Evolutionary conservation across 2,113 vertebrate genomes (phyloP), one percentile per base, ranked within the genome.

Genomic region (Cardinalis cardinalis): DNA sequence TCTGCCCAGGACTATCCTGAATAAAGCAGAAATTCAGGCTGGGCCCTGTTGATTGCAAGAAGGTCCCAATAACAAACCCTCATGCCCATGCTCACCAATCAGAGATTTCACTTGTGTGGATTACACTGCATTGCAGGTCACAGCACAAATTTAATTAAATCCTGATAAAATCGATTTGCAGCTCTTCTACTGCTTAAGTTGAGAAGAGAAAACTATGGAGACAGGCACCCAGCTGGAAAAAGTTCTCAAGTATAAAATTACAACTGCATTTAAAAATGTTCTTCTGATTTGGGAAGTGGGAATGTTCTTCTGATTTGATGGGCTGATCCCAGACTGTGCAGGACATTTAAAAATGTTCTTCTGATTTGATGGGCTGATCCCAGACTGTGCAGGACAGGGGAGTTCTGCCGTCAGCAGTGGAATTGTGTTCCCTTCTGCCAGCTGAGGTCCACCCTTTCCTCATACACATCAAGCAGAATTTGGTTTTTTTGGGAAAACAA

Each of bases 141-240:
- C 46, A 59, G 80, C 86, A 79, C 80, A 95, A 44, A 92, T 92
- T 95, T 92, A 89, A 95, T 95, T 94, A 93, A 90, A 90, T 66
- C 81, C 32, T 78, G 84, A 90, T 95, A 87, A 95, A 90, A 93
- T 92, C 28, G 4, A 92, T 95, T 75, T 93, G 65, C 26, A 59
- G 61, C 38, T 84, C 75, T 85, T 59, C 79, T 68, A 38, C n/a
- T 40, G n/a, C 70, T 72, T 25, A 55, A 88, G 55, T 69, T 6
- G 8, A 53, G 46, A 89, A 18, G 14, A 85, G 64, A 68, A 86
- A 89, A 56, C 23, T 71, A 55, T 52, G 28, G 44, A 94, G 60
- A 60, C 49, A 28, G 69, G 51, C 8, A 0, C 26, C 46, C 70
- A 84, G 63, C 26, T 79, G 77, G 49, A 93, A 70, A 60, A 89